Conservation (phyloP, 2,113 vertebrate genomes). For the Tiliqua scincoides region DNA sequence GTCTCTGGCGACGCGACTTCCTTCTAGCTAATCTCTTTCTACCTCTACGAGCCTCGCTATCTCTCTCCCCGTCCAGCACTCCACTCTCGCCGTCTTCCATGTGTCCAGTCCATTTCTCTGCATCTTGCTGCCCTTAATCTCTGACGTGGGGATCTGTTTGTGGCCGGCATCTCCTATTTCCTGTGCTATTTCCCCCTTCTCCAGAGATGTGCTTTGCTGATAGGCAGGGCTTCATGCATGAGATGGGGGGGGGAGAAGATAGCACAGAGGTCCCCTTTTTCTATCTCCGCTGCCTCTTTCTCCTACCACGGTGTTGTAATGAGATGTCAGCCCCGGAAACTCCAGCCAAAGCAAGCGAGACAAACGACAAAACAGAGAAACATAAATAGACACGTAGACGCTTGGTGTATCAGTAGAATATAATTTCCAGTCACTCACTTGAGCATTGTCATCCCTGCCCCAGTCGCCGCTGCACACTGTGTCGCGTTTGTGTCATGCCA, state of each 20-base stretch:
- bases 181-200: not conserved
- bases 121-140: not conserved
- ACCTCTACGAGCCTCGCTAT: not conserved
- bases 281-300: not conserved
- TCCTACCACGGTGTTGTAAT: accelerated
- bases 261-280: not conserved
- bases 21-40: conserved; percentile 13
- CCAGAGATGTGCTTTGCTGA: not conserved
- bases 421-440: not conserved
- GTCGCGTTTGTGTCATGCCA: not conserved
- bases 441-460: not conserved
- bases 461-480: not conserved
- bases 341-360: not conserved
- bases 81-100: not conserved
- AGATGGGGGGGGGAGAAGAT: not conserved
- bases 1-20: not conserved
- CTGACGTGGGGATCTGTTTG: not conserved
- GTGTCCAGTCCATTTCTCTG: not conserved
- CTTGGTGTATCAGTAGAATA: not conserved
- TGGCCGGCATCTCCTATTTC: not conserved
- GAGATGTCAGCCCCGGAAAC: conserved; percentile 28
- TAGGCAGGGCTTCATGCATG: not conserved
- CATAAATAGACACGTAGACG: not conserved
- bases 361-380: not conserved
- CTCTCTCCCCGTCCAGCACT: not conserved